phyloP scores from a whole-genome alignment of 2,888 invertebrate genomes.

The Drosophila vallismaia region DNA sequence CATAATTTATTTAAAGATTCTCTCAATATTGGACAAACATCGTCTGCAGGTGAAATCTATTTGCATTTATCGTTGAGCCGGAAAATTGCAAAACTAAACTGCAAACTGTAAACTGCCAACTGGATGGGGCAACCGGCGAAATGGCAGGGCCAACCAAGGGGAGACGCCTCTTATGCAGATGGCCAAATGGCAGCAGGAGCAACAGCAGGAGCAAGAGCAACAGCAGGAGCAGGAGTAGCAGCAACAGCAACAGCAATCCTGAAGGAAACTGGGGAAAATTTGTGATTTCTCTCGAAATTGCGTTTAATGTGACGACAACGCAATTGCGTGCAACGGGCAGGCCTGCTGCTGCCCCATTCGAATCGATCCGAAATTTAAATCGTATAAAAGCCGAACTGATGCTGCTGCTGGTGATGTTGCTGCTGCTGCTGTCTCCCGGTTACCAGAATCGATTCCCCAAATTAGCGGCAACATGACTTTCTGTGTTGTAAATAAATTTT shows the following conservation, averaged over 20 bases:
- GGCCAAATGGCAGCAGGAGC: neutral
- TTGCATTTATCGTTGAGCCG: slow-evolving; percentile 77
- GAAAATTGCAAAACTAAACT: slow-evolving; percentile 73
- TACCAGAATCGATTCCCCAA: slow-evolving; percentile 45
- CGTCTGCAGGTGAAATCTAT: slow-evolving; percentile 78
- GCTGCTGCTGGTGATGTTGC: neutral
- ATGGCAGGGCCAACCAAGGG: slow-evolving; percentile 2
- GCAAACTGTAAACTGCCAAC: slow-evolving; percentile 55
- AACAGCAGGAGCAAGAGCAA: neutral
- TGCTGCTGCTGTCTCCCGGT: neutral
- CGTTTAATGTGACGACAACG: slow-evolving; percentile 45
- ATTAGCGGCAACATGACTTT: slow-evolving; percentile 61
- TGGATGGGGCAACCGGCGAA: slow-evolving; percentile 13
- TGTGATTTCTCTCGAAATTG: slow-evolving; percentile 45
- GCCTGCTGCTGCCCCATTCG: neutral
- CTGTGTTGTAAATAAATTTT: slow-evolving; percentile 54
- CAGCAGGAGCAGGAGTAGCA: neutral
- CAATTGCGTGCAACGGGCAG: slow-evolving; percentile 45
- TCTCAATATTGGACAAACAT: slow-evolving; percentile 71
- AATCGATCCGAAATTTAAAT: slow-evolving; percentile 30
- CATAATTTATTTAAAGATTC: slow-evolving; percentile 75
- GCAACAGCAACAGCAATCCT: neutral
- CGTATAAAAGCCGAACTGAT: slow-evolving; percentile 17
- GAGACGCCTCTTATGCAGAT: neutral
- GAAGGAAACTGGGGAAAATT: slow-evolving; percentile 39